Base-by-base conservation (phyloP, 2,888 invertebrate genomes). In the Electrophaes corylata region DNA sequence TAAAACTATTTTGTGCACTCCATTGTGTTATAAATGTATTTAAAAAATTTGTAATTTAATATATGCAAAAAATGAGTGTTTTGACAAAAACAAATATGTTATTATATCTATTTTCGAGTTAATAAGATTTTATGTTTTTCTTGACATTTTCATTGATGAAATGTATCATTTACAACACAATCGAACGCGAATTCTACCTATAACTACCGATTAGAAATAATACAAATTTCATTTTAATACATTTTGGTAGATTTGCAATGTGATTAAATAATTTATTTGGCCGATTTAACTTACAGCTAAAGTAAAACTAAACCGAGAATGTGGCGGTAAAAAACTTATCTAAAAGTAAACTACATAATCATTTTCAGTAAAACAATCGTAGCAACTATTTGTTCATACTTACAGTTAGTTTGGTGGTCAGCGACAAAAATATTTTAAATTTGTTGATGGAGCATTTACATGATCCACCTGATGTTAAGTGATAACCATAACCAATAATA, bases 241-340 rank as follows among this genome's bases (percentile, higher is more conserved):
- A 79, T 81, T 78, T 81, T 76, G 81, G 81, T 82, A 64, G 60
- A 59, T 60, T 53, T 37, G 51, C 72, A 72, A 64, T 69, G 67
- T 63, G 64, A 64, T 71, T 72, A 71, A 74, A 75, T 75, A 73
- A 65, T 73, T 72, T 73, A 78, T 83, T 83, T 81, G 82, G 82
- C 81, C 79, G 72, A 79, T 75, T 73, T 67, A 71, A 74, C 78
- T 76, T 78, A 79, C 65, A 54, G 55, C 62, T 68, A 66, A 46
- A 59, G 23, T 67, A 60, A 58, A 69, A 63, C 57, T 68, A 64
- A 66, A 41, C 26, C 40, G 20, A 35, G 49, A 49, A 35, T 23
- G 49, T 44, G 53, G 50, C 49, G 45, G 31, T 54, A 50, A 47
- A 52, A 56, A 56, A 45, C 29, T 19, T 18, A 23, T 47, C 29